These are phyloP conservation scores for Achlya flavicornis DNA, from an alignment of 2,888 invertebrate genomes.

Conservation along the genomic window DNA sequence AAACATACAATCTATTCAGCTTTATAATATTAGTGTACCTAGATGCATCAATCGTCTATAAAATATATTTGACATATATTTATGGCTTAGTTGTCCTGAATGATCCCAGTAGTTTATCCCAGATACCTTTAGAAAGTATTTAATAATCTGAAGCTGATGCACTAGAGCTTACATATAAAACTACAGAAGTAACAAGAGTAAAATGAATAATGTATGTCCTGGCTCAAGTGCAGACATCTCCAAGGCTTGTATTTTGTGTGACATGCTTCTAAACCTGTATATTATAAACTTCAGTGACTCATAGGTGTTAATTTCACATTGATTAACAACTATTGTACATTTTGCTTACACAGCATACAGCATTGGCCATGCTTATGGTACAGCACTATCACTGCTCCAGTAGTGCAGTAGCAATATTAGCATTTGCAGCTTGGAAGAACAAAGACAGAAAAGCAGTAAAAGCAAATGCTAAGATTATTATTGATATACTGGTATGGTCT, in stretches of 20 bases:
- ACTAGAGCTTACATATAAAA: background rate
- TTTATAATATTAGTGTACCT: too few species aligned
- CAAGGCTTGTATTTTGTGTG: constrained; percentile 7
- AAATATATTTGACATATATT: too few species aligned
- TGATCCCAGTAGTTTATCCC: too few species aligned
- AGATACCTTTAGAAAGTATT: background rate
- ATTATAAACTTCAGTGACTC: constrained; percentile 1
- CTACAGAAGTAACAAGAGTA: background rate
- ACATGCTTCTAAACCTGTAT: constrained; percentile 7
- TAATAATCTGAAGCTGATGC: constrained; percentile 9
- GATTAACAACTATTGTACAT: constrained; percentile 37
- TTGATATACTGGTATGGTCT: constrained; percentile 20
- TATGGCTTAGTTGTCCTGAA: too few species aligned
- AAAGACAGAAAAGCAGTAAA: constrained; percentile 12
- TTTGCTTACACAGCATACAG: constrained; percentile 50
- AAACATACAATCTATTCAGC: too few species aligned
- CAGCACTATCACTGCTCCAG: constrained; percentile 28
- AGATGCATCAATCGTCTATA: too few species aligned
- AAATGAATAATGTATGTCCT: background rate
- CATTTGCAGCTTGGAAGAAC: constrained; percentile 32
- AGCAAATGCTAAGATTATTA: constrained; percentile 39
- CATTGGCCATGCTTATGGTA: constrained; percentile 51
- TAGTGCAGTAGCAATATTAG: constrained; percentile 29
- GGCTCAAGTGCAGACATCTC: background rate
- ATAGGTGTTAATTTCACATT: constrained; percentile 44